A percentile compares a stretch with the other conserved stretches of the same genome.
These are phyloP conservation scores for Myotis vivesi DNA, from an alignment of 2,797 vertebrate genomes.

Conservation along the genomic window DNA sequence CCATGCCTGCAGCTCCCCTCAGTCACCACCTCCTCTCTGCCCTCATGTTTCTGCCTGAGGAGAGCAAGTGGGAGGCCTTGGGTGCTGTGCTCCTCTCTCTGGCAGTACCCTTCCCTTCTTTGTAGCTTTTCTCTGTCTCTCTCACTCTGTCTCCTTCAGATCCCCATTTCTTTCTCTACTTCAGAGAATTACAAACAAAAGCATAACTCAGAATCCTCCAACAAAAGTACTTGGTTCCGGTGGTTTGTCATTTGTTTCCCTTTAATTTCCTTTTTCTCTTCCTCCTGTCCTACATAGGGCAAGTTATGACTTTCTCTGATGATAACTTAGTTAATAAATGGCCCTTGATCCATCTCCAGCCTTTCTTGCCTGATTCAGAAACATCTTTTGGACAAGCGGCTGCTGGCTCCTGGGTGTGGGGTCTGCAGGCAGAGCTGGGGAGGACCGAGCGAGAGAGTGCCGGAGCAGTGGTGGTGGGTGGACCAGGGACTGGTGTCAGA, in stretches of 20 bases:
- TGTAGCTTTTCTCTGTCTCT: slow-evolving; percentile 59
- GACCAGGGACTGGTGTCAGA: background rate
- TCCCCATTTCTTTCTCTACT: slow-evolving; percentile 87
- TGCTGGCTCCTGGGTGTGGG: background rate
- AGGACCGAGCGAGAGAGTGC: background rate
- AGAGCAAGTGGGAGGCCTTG: slow-evolving; percentile 35
- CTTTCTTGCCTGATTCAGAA: slow-evolving; percentile 24
- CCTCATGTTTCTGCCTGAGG: slow-evolving; percentile 45
- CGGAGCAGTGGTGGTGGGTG: fast-evolving
- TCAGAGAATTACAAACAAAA: slow-evolving; percentile 95
- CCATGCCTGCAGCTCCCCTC: slow-evolving; percentile 38
- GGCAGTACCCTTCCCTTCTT: slow-evolving; percentile 18
- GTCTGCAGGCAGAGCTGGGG: background rate
- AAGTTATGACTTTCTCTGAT: slow-evolving; percentile 23
- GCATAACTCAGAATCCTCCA: slow-evolving; percentile 90
- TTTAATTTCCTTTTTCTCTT: slow-evolving; percentile 62
- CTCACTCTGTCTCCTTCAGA: slow-evolving; percentile 71
- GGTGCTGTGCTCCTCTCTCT: slow-evolving; percentile 23
- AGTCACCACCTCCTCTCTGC: background rate
- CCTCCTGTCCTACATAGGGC: slow-evolving; percentile 31
- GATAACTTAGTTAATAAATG: slow-evolving; percentile 36
- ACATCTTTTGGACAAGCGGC: background rate
- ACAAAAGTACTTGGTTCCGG: slow-evolving; percentile 86
- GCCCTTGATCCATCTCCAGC: background rate
- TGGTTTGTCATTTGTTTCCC: slow-evolving; percentile 79